Evolutionary conservation across 2,113 vertebrate genomes (phyloP), one percentile per base, ranked within the genome.

Genomic region (Zingel zingel): DNA sequence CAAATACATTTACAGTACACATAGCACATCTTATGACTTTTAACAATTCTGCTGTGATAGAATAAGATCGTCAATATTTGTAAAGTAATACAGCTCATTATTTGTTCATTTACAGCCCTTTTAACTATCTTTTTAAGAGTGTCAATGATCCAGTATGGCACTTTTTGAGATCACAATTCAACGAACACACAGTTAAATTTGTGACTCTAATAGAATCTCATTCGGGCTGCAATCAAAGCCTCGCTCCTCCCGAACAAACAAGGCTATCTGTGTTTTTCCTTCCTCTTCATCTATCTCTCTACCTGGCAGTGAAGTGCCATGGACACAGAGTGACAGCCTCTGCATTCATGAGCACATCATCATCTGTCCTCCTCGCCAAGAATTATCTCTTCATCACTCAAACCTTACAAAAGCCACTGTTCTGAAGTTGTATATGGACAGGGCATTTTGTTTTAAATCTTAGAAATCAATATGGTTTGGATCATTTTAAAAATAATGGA

Each of bases 301-400:
- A 86, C 82, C 79, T 77, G 71, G 64, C 80, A 59, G 72, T 18
- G 19, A 80, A 73, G 73, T 81, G 83, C 80, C 83, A 85, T 74
- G 62, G 50, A 88, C 75, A 45, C 30, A 25, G 43, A 82, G 74
- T 88, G 85, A 90, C 82, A 77, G 51, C 53, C 74, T 82, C 74
- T 89, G 88, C 85, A 91, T 92, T 82, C 88, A 66, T 77, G 80
- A 83, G 81, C 81, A 84, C 65, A 87, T 86, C 90, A 85, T 88
- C 73, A 85, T 89, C 88, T 83, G 66, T 86, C 81, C 82, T 81
- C 75, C 73, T 90, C 91, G 65, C 69, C 70, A 74, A 21, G 39
- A 85, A 88, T 93, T 87, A 88, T 75, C 51, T 69, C 68, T 73
- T 92, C 90, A 93, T 93, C 87, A 62, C 77, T 93, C 92, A 93